Percentiles rank a stretch among this genome's conserved stretches.
phyloP scores from a whole-genome alignment of 2,113 vertebrate species.

The Vombatus ursinus region DNA sequence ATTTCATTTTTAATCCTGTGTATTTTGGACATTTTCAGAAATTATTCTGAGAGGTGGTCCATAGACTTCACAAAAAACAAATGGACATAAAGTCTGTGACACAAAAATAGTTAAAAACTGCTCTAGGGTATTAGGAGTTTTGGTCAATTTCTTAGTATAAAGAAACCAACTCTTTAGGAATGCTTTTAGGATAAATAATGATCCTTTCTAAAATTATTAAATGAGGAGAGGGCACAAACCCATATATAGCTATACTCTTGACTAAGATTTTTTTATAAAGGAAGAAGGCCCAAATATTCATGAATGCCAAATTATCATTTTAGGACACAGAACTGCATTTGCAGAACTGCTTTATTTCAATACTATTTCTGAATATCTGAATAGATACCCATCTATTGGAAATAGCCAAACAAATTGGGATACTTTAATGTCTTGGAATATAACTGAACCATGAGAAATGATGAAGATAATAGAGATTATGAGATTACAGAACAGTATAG shows the following conservation, averaged over 20 bases:
- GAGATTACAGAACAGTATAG: not conserved
- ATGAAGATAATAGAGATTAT: not conserved
- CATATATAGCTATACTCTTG: not conserved
- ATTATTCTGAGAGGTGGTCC: not conserved
- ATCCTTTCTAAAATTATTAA: slow-evolving; percentile 16
- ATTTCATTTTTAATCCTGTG: not conserved
- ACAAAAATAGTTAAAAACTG: not conserved
- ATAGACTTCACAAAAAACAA: not conserved
- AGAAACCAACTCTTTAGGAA: not conserved
- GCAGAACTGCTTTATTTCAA: not conserved
- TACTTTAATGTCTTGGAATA: not conserved
- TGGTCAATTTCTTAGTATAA: not conserved
- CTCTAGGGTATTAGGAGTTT: not conserved
- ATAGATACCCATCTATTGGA: not conserved
- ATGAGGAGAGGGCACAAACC: not conserved
- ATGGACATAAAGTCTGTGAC: not conserved
- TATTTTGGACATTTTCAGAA: not conserved
- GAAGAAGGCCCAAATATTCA: not conserved
- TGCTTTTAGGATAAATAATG: slow-evolving; percentile 3
- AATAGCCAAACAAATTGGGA: not conserved
- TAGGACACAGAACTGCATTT: not conserved
- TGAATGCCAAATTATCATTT: slow-evolving; percentile 11
- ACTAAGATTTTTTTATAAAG: not conserved
- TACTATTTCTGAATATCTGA: not conserved
- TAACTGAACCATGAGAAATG: not conserved